phyloP scores from a whole-genome alignment of 1,140 invertebrate genomes.

The Brachionus sp. region DNA sequence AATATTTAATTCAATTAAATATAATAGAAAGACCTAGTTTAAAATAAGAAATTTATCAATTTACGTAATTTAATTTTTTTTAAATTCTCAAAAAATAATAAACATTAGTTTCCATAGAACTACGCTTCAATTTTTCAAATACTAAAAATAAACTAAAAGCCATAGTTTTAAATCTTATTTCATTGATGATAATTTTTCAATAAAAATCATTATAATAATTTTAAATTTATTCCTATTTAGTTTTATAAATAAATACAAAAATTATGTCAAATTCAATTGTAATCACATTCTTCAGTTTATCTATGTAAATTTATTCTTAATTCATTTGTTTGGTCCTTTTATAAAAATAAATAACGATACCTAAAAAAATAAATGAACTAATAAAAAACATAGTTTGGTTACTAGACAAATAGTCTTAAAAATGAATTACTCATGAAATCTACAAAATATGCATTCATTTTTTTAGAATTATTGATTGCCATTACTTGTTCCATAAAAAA shows the following conservation, averaged over 20 bases:
- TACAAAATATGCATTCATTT: no score
- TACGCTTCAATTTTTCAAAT: neutral
- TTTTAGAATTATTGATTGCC: no score
- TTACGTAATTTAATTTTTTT: neutral
- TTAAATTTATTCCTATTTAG: neutral
- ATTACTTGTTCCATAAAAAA: no score
- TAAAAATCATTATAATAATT: no score
- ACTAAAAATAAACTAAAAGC: no score
- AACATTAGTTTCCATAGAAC: neutral
- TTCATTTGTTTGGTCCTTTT: no score
- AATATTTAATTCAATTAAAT: no score
- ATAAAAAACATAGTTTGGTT: neutral
- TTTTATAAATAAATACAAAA: neutral
- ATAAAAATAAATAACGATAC: no score
- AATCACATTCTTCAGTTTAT: no score
- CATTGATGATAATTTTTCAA: neutral
- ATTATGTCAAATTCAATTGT: no score
- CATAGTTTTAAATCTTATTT: no score
- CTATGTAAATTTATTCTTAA: no score
- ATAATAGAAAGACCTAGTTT: neutral
- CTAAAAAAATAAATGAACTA: neutral
- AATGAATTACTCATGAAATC: neutral
- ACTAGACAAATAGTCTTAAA: neutral
- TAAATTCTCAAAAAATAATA: neutral
- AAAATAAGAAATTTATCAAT: neutral